A percentile compares a stretch with the other conserved stretches of the same genome.
phyloP scores from a whole-genome alignment of 2,113 vertebrate genomes.

The Thunnus thynnus region DNA sequence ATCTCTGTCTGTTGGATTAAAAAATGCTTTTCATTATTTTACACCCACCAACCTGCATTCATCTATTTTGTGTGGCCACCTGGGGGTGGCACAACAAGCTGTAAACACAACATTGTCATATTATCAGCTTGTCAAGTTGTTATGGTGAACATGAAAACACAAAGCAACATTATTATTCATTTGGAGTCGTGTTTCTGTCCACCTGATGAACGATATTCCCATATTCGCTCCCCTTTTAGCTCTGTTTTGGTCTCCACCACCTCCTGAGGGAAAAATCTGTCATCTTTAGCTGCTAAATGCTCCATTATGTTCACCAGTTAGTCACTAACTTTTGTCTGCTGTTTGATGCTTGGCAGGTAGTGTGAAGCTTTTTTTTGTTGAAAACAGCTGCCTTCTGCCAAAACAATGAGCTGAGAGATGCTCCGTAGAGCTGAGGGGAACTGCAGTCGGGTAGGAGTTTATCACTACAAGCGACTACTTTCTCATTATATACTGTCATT shows the following conservation, averaged over 20 bases:
- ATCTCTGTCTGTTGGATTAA: too few relatives aligned
- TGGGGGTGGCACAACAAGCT: too few relatives aligned
- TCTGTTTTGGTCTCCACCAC: constrained; percentile 23
- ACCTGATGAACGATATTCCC: neutral
- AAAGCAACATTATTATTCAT: neutral
- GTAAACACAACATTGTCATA: too few relatives aligned
- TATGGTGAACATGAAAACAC: neutral
- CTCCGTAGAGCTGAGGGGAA: too few relatives aligned
- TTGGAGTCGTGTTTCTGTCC: neutral
- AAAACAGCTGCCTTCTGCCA: neutral
- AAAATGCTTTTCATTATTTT: too few relatives aligned
- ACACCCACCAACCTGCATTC: neutral
- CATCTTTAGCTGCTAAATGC: neutral
- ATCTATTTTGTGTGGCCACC: neutral
- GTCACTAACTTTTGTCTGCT: too few relatives aligned
- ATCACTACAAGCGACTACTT: too few relatives aligned
- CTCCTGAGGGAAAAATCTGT: neutral
- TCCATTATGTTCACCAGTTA: neutral
- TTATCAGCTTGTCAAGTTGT: too few relatives aligned
- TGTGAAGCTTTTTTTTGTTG: neutral
- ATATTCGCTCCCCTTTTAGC: neutral
- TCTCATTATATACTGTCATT: too few relatives aligned
- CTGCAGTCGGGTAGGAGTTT: too few relatives aligned
- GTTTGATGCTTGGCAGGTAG: constrained; percentile 11
- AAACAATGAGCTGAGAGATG: too few relatives aligned